phyloP scores from a whole-genome alignment of 2,113 vertebrate species.

The Hipposideros armiger region DNA sequence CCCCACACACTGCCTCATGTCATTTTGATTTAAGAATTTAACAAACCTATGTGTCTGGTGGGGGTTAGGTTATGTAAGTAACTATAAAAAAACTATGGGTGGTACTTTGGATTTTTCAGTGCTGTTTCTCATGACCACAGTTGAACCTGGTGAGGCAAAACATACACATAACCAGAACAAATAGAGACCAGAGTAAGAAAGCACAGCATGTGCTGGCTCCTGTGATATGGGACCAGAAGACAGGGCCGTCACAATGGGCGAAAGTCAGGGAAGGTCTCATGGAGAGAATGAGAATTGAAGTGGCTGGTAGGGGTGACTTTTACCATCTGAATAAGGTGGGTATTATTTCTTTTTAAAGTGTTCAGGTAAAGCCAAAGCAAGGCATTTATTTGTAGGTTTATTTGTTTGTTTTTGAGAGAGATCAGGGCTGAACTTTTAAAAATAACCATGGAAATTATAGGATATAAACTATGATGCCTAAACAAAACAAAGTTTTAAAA shows the following conservation, averaged over 20 bases:
- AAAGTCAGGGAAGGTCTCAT: background rate
- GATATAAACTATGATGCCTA: constrained; percentile 44
- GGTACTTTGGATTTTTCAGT: background rate
- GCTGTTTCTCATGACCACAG: background rate
- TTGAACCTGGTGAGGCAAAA: background rate
- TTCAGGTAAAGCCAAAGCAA: constrained; percentile 48
- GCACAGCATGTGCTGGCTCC: no score
- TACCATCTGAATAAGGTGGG: background rate
- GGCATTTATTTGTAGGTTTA: constrained; percentile 31
- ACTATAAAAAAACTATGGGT: background rate
- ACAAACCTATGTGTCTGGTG: background rate
- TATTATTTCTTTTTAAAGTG: background rate
- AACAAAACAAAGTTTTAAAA: constrained; percentile 20
- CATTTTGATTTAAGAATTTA: background rate
- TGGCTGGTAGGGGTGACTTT: background rate
- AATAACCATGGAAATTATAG: constrained; percentile 62
- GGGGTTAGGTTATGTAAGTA: background rate
- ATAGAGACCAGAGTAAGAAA: background rate
- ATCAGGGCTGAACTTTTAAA: constrained; percentile 54
- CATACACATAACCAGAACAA: background rate
- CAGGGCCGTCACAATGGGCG: no score
- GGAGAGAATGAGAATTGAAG: background rate
- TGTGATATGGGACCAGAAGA: background rate
- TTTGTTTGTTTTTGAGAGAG: constrained; percentile 57
- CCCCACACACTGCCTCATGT: background rate